Percentiles rank a stretch among this genome's conserved stretches.
Evolutionary conservation across 2,888 invertebrate genomes (phyloP).

Genomic region (Phanerotoma sp.): DNA sequence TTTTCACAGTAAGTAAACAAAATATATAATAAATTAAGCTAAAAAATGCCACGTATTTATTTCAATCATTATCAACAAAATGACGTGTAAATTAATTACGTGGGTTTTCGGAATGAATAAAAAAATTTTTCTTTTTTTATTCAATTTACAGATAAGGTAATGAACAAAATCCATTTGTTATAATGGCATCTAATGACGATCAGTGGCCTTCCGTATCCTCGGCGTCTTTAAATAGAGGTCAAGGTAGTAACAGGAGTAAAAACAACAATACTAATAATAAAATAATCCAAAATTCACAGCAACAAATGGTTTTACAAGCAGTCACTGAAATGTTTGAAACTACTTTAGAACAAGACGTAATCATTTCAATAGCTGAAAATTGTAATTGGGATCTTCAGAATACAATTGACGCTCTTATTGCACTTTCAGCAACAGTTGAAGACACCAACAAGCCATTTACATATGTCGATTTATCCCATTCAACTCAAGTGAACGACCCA

Average conservation of each 20-base stretch:
- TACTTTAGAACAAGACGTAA: constrained; percentile 42
- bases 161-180: constrained; percentile 9
- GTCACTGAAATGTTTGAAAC: constrained; percentile 47
- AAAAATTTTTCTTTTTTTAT: neutral
- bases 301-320: constrained; percentile 32
- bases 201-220: constrained; percentile 34
- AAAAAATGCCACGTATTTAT: too few species aligned
- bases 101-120: neutral
- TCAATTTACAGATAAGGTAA: constrained; percentile 8
- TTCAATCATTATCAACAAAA: neutral
- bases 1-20: too few species aligned
- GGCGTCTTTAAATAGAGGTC: constrained; percentile 22
- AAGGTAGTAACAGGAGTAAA: constrained; percentile 23
- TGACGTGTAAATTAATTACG: neutral
- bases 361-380: constrained; percentile 42
- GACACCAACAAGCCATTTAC: constrained; percentile 8
- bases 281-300: constrained; percentile 30
- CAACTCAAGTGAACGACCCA: neutral
- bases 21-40: too few species aligned
- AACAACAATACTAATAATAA: constrained; percentile 25
- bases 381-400: constrained; percentile 45
- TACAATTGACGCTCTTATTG: constrained; percentile 41
- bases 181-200: constrained; percentile 42
- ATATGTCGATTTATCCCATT: too few species aligned
- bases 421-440: constrained; percentile 37